A percentile compares a stretch with the other conserved stretches of the same genome.
Evolutionary conservation across 1,140 invertebrate genomes (phyloP).

Genomic region (Panagrolaimus sp.): DNA sequence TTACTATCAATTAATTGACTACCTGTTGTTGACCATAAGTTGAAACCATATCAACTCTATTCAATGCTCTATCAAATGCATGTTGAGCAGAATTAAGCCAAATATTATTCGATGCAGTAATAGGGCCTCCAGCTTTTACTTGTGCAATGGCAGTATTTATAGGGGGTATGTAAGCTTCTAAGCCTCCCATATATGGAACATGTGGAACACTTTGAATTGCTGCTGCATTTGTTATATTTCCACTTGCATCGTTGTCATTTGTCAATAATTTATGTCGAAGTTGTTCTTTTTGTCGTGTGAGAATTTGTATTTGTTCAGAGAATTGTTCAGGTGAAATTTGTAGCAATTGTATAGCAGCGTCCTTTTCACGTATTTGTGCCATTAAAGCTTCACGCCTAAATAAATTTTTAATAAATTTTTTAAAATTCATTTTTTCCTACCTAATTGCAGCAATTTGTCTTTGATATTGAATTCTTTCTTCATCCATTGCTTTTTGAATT

Average conservation of each 20-base stretch:
- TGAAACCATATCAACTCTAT: conserved; percentile 12
- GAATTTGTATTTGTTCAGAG: conserved; percentile 37
- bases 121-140: conserved; percentile 17
- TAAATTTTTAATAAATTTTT: conserved; percentile 15
- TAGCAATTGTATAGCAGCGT: conserved; percentile 27
- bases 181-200: neutral
- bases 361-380: conserved; percentile 40
- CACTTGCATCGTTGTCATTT: neutral
- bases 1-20: conserved; percentile 17
- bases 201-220: conserved; percentile 2
- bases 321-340: conserved; percentile 31
- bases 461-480: conserved; percentile 32
- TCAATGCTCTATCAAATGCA: conserved; percentile 1
- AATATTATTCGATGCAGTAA: conserved; percentile 20
- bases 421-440: no score
- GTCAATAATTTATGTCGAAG: conserved; percentile 34
- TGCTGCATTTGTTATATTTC: no score
- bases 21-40: conserved; percentile 17
- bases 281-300: conserved; percentile 38
- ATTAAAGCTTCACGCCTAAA: conserved; percentile 40
- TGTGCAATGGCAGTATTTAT: conserved; percentile 24
- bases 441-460: conserved; percentile 25
- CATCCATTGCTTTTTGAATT: conserved; percentile 33
- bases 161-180: neutral
- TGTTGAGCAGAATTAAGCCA: conserved; percentile 13